A percentile compares a stretch with the other conserved stretches of the same genome.
phyloP scores from a whole-genome alignment of 2,888 invertebrate genomes.

The Tineola bisselliella region DNA sequence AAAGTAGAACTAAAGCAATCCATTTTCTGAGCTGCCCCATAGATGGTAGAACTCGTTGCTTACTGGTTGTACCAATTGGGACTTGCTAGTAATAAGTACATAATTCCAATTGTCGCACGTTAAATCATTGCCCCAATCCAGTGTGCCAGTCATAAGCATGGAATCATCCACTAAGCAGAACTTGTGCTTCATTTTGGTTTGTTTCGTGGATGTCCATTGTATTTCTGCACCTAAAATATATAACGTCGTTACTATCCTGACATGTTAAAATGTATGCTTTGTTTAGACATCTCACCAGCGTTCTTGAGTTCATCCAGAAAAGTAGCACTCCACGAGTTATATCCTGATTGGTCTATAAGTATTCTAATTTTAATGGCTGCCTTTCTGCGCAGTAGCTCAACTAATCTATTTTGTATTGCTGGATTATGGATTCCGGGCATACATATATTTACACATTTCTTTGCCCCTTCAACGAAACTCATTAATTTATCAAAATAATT shows the following conservation, averaged over 20 bases:
- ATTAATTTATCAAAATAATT: slow-evolving; percentile 57
- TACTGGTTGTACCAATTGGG: slow-evolving; percentile 63
- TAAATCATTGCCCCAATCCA: slow-evolving; percentile 80
- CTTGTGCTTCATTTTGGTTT: slow-evolving; percentile 79
- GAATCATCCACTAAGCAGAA: slow-evolving; percentile 74
- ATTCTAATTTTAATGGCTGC: slow-evolving; percentile 44
- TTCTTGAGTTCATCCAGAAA: slow-evolving; percentile 50
- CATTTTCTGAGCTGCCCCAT: slow-evolving; percentile 45
- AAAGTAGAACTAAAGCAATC: slow-evolving; percentile 5
- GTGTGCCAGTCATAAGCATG: slow-evolving; percentile 74
- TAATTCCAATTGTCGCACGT: slow-evolving; percentile 78
- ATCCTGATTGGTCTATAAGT: slow-evolving; percentile 49
- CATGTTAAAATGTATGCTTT: no score
- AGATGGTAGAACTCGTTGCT: slow-evolving; percentile 67
- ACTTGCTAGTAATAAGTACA: slow-evolving; percentile 70
- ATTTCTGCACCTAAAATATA: slow-evolving; percentile 66
- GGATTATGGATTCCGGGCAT: slow-evolving; percentile 61
- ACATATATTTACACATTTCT: slow-evolving; percentile 45
- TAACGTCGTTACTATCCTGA: no score
- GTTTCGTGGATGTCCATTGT: slow-evolving; percentile 50
- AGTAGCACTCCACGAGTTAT: slow-evolving; percentile 46
- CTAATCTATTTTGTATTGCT: slow-evolving; percentile 51
- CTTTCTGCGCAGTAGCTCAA: slow-evolving; percentile 41
- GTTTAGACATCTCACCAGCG: slow-evolving; percentile 35
- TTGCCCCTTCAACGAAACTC: slow-evolving; percentile 51